Conservation (phyloP, 1,140 invertebrate genomes). For the Drosophila insularis region DNA sequence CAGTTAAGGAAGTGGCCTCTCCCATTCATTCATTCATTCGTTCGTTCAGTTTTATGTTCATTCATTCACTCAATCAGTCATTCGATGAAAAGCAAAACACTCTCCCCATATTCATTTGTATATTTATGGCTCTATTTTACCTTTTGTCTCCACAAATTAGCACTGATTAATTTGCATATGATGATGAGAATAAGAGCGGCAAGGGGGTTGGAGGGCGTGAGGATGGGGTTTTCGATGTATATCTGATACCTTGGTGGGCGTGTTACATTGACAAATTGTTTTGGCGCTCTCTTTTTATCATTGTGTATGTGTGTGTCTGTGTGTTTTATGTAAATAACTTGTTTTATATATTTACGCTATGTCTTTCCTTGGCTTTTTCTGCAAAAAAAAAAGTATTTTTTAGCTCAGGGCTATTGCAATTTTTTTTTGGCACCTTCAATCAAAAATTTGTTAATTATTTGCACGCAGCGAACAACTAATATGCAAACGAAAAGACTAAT, state of each 20-base stretch:
- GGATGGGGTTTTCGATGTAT: neutral
- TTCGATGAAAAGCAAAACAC: constrained; percentile 23
- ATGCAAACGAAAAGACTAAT: neutral
- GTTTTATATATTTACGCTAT: constrained; percentile 20
- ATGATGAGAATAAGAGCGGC: constrained; percentile 6
- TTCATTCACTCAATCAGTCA: constrained; percentile 5
- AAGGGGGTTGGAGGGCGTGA: neutral
- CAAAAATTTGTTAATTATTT: constrained; percentile 64
- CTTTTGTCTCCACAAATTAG: constrained; percentile 65
- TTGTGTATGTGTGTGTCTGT: neutral
- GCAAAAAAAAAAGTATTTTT: constrained; percentile 35
- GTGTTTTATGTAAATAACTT: constrained; percentile 63
- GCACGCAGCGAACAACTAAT: constrained; percentile 20
- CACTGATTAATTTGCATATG: constrained; percentile 59
- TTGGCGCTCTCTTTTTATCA: constrained; percentile 51
- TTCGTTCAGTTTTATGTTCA: neutral
- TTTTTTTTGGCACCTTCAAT: constrained; percentile 59
- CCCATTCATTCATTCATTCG: constrained; percentile 7
- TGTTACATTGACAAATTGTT: constrained; percentile 72
- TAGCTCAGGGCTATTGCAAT: constrained; percentile 64
- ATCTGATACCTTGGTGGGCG: constrained; percentile 34
- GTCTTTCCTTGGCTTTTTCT: constrained; percentile 15
- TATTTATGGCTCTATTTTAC: constrained; percentile 71
- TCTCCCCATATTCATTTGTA: constrained; percentile 15
- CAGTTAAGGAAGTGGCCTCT: neutral